phyloP scores from a whole-genome alignment of 2,797 vertebrate species.

The Schizothorax lantsangensis region DNA sequence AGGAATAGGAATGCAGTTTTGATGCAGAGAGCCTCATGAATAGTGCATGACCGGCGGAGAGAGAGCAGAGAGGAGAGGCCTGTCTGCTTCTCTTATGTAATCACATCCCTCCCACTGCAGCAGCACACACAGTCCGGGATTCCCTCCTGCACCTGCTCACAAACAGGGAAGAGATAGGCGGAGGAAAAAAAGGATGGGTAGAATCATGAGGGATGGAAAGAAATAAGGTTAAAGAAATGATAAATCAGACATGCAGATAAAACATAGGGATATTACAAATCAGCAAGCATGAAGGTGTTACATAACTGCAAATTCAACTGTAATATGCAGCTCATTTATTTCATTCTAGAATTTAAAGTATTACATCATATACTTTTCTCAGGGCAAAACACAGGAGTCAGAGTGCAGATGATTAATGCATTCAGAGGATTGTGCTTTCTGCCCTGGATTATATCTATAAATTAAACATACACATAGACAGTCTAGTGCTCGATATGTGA shows the following conservation, averaged over 20 bases:
- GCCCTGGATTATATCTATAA: slow-evolving; percentile 65
- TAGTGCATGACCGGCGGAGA: slow-evolving; percentile 66
- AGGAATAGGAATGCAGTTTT: slow-evolving; percentile 64
- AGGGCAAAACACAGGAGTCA: slow-evolving; percentile 27
- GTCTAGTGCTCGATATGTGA: neutral
- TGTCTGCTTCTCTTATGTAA: slow-evolving; percentile 73
- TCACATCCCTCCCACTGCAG: slow-evolving; percentile 72
- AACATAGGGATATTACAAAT: neutral
- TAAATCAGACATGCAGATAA: neutral
- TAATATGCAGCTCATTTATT: neutral
- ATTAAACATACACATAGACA: slow-evolving; percentile 44
- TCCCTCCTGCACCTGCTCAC: slow-evolving; percentile 72
- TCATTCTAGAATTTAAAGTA: neutral
- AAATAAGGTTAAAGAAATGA: neutral
- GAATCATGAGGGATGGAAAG: neutral
- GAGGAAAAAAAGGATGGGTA: neutral
- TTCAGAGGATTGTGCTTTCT: slow-evolving; percentile 64
- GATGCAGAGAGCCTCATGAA: slow-evolving; percentile 74
- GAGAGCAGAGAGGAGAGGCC: slow-evolving; percentile 39
- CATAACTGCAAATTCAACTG: neutral
- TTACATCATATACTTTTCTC: neutral
- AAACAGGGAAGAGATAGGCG: slow-evolving; percentile 5
- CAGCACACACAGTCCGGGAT: slow-evolving; percentile 73
- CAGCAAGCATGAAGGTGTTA: neutral
- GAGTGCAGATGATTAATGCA: slow-evolving; percentile 59